These are phyloP conservation scores for Actinia tenebrosa DNA, from an alignment of 64 coral and sea anemone species.

Conservation along the genomic window DNA sequence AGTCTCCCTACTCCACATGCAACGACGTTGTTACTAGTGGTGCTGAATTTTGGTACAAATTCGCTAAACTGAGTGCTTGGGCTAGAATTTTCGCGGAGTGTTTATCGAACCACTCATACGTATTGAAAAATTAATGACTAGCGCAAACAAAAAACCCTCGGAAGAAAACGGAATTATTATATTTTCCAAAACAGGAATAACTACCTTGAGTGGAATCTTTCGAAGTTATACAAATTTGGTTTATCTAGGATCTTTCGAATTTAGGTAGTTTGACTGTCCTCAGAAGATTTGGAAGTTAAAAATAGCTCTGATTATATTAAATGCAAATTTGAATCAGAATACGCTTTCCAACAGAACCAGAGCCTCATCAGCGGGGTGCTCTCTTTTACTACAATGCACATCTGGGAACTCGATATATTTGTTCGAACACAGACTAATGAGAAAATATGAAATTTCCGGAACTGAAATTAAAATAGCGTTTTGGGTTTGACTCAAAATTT, in stretches of 20 bases:
- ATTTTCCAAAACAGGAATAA: background rate
- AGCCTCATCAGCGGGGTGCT: background rate
- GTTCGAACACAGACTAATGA: background rate
- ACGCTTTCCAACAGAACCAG: background rate
- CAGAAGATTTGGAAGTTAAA: background rate
- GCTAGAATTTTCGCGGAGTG: constrained; percentile 5
- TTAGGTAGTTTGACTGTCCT: background rate
- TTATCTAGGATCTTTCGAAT: background rate
- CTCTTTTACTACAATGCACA: background rate
- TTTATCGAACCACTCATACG: constrained; percentile 15
- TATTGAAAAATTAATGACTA: constrained; percentile 17
- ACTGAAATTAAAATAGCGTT: background rate
- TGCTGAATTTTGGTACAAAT: background rate
- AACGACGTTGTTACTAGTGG: too few species aligned
- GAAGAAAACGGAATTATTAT: background rate
- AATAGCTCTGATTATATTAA: constrained; percentile 9
- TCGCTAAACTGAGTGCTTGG: background rate
- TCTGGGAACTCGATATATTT: background rate
- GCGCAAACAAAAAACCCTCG: background rate
- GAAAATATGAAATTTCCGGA: constrained; percentile 16
- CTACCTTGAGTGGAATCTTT: background rate
- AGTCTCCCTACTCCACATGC: background rate
- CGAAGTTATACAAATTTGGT: background rate
- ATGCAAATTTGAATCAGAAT: background rate
- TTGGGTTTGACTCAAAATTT: background rate